These are phyloP conservation scores for Forbesichthys papilliferus DNA, from an alignment of 2,113 vertebrate genomes.

Conservation along the genomic window DNA sequence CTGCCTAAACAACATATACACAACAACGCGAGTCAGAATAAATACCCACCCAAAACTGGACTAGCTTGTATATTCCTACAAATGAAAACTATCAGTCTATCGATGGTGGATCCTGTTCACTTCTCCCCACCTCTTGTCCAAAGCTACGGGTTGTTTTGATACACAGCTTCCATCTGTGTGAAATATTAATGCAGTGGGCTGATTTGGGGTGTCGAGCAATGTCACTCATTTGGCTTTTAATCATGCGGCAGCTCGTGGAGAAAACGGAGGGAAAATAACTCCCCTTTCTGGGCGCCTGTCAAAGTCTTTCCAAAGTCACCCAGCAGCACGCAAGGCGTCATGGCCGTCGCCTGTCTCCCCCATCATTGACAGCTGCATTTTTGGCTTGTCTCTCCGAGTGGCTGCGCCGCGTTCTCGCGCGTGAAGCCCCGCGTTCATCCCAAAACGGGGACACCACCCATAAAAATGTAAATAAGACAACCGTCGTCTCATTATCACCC, in stretches of 20 bases:
- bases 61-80: neutral
- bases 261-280: slow-evolving; percentile 74
- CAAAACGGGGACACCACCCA: slow-evolving; percentile 63
- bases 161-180: slow-evolving; percentile 80
- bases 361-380: slow-evolving; percentile 76
- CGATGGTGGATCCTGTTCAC: slow-evolving; percentile 47
- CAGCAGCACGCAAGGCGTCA: slow-evolving; percentile 66
- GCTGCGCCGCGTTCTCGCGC: slow-evolving; percentile 61
- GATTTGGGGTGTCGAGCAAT: slow-evolving; percentile 80
- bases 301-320: slow-evolving; percentile 80
- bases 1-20: neutral
- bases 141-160: slow-evolving; percentile 78
- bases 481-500: slow-evolving; percentile 29
- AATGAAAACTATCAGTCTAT: slow-evolving; percentile 6
- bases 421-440: slow-evolving; percentile 56
- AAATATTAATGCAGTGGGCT: slow-evolving; percentile 82
- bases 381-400: slow-evolving; percentile 65
- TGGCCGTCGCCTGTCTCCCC: slow-evolving; percentile 69
- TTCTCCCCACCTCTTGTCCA: slow-evolving; percentile 69
- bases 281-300: slow-evolving; percentile 71
- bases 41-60: neutral
- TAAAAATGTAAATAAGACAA: slow-evolving; percentile 69
- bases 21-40: neutral
- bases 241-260: slow-evolving; percentile 72
- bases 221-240: slow-evolving; percentile 84